These are phyloP conservation scores for Luehdorfia chinensis DNA, from an alignment of 1,140 invertebrate species.

Conservation along the genomic window DNA sequence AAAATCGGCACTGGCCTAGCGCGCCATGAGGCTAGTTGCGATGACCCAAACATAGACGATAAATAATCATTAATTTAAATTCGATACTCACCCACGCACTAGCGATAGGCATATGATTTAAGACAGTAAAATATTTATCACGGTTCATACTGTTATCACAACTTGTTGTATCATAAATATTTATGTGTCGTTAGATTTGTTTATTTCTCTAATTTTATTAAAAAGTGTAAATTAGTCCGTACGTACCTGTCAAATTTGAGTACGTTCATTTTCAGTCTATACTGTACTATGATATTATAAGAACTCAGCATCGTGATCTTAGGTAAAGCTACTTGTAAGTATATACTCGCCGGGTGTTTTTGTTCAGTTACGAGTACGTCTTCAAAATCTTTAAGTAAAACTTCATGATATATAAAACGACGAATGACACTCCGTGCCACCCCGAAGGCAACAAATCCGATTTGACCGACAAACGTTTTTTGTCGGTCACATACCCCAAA, in stretches of 20 bases:
- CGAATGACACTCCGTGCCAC: constrained; percentile 60
- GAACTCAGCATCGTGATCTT: no score
- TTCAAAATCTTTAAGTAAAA: no score
- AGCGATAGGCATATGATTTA: constrained; percentile 56
- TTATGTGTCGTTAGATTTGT: no score
- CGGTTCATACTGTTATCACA: constrained; percentile 11
- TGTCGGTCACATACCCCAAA: constrained; percentile 54
- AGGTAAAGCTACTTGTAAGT: no score
- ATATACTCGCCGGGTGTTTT: no score
- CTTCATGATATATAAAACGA: constrained; percentile 54
- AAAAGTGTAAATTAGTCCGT: no score
- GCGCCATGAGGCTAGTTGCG: constrained; percentile 35
- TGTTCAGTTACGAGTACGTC: no score
- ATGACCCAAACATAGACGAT: constrained; percentile 52
- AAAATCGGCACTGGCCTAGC: constrained; percentile 46
- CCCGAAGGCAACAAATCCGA: constrained; percentile 62
- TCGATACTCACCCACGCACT: constrained; percentile 58
- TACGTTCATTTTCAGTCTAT: no score
- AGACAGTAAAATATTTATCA: constrained; percentile 42
- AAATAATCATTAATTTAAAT: constrained; percentile 69
- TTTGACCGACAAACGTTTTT: constrained; percentile 66
- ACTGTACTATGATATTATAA: no score
- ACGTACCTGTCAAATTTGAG: no score
- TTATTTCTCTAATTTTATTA: no score
- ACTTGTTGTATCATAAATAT: background rate